Base-by-base conservation (phyloP, 1,140 invertebrate species). In the Meloidogyne chitwoodi region DNA sequence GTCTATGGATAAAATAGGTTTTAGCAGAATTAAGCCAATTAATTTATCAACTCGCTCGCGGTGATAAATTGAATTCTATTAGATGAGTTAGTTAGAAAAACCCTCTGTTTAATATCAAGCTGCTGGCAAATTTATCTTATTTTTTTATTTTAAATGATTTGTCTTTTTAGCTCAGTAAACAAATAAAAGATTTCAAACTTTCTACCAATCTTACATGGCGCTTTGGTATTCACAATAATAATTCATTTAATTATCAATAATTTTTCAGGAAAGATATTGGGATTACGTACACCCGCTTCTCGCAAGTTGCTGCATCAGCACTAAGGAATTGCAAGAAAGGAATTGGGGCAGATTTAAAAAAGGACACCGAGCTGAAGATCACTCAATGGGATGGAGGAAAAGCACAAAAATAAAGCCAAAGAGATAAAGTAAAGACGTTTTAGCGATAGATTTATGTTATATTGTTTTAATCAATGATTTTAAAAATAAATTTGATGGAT, bases 211-310 rank as follows among this genome's bases (percentile, higher is more conserved):
- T 64, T 10, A 6, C 27, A 31, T 38, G 65, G 27, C n/a, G 24
- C 34, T 66, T 16, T 29, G 34, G 27, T 66, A 31, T 22, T 4
- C 8, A n/a, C n/a, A 2, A 66, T 26, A 2, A 2, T 0, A 19
- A 10, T 66, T 10, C 0, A 5, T 66, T 1, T n/a, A 22, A 19
- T 26, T n/a, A 8, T 38, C 6, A 1, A 8, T 66, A 19, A 66
- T 26, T 66, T 65, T 31, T 66, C 14, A 67, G 65, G 65, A 67
- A 67, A 24, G 65, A 67, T 41, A 67, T 67, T 26, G 65, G 65
- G 19, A 31, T 67, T 8, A 67, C 29, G 1, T 67, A 67, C 65
- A 67, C 65, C 10, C 65, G 65, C 22, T 67, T 34, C 22, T 67
- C 65, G 22, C 65, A 67, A 41, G 65, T 67, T 31, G 65, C 65